phyloP scores from a whole-genome alignment of 2,888 invertebrate species.

The Netelia melanura region DNA sequence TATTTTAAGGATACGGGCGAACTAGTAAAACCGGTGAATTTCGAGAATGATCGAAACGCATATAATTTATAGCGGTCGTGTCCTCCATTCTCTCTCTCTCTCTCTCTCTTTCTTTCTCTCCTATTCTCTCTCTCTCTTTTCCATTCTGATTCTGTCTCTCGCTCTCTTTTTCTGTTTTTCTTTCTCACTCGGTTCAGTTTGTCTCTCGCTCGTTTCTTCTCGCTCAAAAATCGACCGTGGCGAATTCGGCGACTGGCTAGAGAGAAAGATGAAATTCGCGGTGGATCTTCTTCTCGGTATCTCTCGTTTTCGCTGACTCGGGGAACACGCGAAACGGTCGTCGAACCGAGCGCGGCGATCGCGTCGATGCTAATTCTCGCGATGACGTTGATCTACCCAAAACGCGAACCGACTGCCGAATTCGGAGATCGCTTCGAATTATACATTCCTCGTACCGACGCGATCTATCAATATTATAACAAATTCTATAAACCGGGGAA shows the following conservation, averaged over 20 bases:
- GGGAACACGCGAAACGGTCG: conserved; percentile 50
- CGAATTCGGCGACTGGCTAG: neutral
- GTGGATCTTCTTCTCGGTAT: conserved; percentile 38
- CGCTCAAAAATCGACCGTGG: conserved; percentile 29
- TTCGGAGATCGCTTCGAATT: conserved; percentile 22
- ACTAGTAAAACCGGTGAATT: too few species aligned
- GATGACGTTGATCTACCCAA: conserved; percentile 55
- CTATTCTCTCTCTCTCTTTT: neutral
- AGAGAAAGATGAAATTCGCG: conserved; percentile 26
- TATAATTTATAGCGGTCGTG: too few species aligned
- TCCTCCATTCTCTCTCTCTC: neutral
- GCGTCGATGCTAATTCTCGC: conserved; percentile 63
- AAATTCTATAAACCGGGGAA: neutral
- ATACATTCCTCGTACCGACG: neutral
- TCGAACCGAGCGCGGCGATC: conserved; percentile 51
- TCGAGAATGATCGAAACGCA: too few species aligned
- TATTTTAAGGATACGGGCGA: too few species aligned
- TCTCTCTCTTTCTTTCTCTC: neutral
- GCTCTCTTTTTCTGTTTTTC: too few species aligned
- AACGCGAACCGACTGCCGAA: conserved; percentile 31
- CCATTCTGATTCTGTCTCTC: too few species aligned
- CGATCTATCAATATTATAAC: too few species aligned
- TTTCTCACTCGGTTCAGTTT: too few species aligned
- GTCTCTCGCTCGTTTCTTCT: neutral
- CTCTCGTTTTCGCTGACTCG: conserved; percentile 42